Percentiles rank a stretch among this genome's conserved stretches.
Conservation (phyloP, 2,888 invertebrate species). For the Pecten maximus region DNA sequence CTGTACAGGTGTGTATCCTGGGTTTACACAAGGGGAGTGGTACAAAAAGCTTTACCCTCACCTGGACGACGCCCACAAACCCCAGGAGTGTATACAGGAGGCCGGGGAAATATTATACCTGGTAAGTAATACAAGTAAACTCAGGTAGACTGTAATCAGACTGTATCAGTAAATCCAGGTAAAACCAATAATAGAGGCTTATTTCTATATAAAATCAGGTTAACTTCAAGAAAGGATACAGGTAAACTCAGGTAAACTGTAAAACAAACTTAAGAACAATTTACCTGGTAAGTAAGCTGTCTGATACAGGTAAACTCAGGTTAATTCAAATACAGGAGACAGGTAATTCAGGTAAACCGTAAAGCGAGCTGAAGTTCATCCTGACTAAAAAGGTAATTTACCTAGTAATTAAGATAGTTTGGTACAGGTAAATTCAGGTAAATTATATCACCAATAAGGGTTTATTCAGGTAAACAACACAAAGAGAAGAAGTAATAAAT, state of each 20-base stretch:
- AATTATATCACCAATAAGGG: too few species aligned
- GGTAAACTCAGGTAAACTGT: neutral
- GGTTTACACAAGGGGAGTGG: conserved; percentile 74
- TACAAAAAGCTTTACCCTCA: conserved; percentile 71
- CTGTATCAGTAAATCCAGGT: neutral
- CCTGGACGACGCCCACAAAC: conserved; percentile 63
- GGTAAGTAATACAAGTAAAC: conserved; percentile 60
- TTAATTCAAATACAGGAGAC: neutral
- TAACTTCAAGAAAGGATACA: neutral
- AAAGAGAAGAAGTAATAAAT: too few species aligned
- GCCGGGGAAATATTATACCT: conserved; percentile 78
- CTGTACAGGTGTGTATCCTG: conserved; percentile 75
- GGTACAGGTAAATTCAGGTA: conserved; percentile 1
- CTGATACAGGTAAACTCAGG: neutral
- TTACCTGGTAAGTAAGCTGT: neutral
- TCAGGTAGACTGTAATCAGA: neutral
- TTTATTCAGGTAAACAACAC: too few species aligned
- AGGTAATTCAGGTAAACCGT: neutral
- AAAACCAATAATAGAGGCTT: neutral
- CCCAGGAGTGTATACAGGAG: conserved; percentile 76
- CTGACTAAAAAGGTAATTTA: too few species aligned
- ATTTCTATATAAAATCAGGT: too few species aligned
- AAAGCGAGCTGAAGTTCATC: neutral
- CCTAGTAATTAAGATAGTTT: neutral
- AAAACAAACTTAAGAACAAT: neutral